Evolutionary conservation across 2,797 vertebrate genomes (phyloP).

Genomic region (Valencia hispanica): DNA sequence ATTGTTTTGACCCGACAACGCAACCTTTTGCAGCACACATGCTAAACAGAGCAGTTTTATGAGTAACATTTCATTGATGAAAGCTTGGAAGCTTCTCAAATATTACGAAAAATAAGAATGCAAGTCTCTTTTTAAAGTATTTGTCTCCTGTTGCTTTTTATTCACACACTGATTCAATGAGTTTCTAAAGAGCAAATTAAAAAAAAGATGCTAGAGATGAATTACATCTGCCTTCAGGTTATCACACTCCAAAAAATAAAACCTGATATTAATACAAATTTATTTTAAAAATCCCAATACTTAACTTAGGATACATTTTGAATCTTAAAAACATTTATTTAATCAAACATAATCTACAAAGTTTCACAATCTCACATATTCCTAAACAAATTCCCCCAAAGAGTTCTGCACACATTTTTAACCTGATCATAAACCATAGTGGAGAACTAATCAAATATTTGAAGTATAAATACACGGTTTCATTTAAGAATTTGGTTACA

Average conservation of each 20-base stretch:
- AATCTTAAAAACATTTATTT: neutral
- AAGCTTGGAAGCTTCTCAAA: constrained; percentile 23
- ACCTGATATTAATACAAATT: neutral
- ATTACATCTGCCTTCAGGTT: constrained; percentile 52
- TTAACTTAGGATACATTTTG: constrained; percentile 1
- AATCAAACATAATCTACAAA: neutral
- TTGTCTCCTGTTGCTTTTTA: constrained; percentile 5
- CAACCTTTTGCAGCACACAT: constrained; percentile 15
- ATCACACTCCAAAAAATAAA: constrained; percentile 18
- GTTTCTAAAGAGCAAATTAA: constrained; percentile 47
- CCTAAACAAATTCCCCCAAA: neutral
- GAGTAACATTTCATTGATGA: constrained; percentile 31
- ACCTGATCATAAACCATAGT: neutral
- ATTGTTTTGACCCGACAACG: constrained; percentile 47
- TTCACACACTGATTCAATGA: constrained; percentile 29
- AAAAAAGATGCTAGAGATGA: constrained; percentile 56
- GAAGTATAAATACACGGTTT: neutral
- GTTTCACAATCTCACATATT: neutral
- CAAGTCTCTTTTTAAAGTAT: constrained; percentile 10
- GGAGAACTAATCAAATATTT: neutral
- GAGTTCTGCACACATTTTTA: neutral
- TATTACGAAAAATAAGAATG: constrained; percentile 11
- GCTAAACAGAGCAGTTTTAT: constrained; percentile 24
- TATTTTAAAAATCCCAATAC: neutral
- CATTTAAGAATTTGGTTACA: neutral